Evolutionary conservation across 30 jellyfish, hydroid and myxozoan species (phyloP).

Genomic region (Hydractinia echinata): DNA sequence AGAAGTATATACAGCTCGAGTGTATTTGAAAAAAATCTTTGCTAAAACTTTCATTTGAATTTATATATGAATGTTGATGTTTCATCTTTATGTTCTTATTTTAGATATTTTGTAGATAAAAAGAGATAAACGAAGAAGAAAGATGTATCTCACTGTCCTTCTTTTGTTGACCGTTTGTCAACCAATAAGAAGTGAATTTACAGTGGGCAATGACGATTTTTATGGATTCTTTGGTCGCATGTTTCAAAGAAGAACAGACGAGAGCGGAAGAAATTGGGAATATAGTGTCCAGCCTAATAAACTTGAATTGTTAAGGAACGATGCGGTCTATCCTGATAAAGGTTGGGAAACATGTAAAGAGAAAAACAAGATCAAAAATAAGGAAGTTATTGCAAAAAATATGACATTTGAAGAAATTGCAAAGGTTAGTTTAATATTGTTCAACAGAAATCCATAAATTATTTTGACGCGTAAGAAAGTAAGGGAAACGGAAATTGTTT

Average conservation of each 20-base stretch:
- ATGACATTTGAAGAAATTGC: constrained; percentile 34
- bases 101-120: too few relatives aligned
- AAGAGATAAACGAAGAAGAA: too few relatives aligned
- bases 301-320: constrained; percentile 21
- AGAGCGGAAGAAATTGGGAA: constrained; percentile 10
- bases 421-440: background rate
- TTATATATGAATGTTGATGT: too few relatives aligned
- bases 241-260: constrained; percentile 7
- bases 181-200: background rate
- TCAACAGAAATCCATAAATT: background rate
- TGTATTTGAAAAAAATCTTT: too few relatives aligned
- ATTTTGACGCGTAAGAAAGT: too few relatives aligned
- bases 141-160: too few relatives aligned
- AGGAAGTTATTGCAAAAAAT: background rate
- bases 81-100: too few relatives aligned
- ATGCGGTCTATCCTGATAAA: background rate
- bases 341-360: constrained; percentile 15
- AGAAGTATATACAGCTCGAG: too few relatives aligned
- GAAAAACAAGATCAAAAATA: background rate
- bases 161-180: too few relatives aligned
- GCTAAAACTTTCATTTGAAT: too few relatives aligned
- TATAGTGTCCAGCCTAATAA: background rate
- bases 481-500: too few relatives aligned
- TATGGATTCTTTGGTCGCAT: background rate
- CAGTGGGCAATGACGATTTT: background rate